Evolutionary conservation across 2,888 invertebrate species (phyloP).

Genomic region (Andrena minutula): DNA sequence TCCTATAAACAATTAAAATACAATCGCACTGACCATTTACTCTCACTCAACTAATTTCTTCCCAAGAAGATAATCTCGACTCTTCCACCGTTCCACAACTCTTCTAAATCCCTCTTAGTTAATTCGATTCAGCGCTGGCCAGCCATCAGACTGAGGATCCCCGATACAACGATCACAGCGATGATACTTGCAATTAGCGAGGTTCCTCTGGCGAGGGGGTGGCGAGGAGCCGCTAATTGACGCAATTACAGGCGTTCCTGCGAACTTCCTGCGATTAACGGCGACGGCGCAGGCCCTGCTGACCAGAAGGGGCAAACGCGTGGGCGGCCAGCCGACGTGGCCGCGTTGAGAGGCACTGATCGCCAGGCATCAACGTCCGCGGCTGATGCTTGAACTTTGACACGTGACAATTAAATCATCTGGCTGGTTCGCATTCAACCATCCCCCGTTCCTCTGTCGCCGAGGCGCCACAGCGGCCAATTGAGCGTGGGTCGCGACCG

Average conservation of each 20-base stretch:
- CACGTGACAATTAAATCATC: constrained; percentile 80
- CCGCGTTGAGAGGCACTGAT: constrained; percentile 36
- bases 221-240: constrained; percentile 51
- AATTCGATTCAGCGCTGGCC: too few species aligned
- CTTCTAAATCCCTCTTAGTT: too few species aligned
- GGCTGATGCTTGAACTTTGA: constrained; percentile 73
- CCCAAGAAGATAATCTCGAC: too few species aligned
- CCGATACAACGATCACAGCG: constrained; percentile 28
- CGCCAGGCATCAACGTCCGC: constrained; percentile 52
- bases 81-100: too few species aligned
- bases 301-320: constrained; percentile 21
- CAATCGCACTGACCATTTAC: too few species aligned
- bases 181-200: constrained; percentile 47
- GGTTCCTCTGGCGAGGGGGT: constrained; percentile 33
- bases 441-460: constrained; percentile 59
- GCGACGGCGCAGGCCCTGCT: constrained; percentile 41
- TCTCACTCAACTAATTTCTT: too few species aligned
- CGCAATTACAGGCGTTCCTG: constrained; percentile 59
- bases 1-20: too few species aligned
- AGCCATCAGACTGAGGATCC: not conserved
- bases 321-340: constrained; percentile 23
- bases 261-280: constrained; percentile 69
- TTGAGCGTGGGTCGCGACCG: constrained; percentile 76
- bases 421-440: constrained; percentile 70
- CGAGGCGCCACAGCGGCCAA: constrained; percentile 67